Conservation (phyloP, 2,888 invertebrate genomes). For the Nasonovia ribisnigri region DNA sequence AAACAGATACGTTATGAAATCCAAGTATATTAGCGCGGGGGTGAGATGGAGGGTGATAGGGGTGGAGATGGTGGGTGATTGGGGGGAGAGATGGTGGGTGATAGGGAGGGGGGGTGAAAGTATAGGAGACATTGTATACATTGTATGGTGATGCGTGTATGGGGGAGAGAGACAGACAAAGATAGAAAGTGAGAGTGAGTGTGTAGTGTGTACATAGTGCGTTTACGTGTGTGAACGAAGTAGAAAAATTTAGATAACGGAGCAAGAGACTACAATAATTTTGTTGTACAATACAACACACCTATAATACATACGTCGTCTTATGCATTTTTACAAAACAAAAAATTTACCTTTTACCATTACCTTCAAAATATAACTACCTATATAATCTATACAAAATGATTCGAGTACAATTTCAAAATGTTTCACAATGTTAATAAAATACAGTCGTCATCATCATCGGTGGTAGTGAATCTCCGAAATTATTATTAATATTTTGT, state of each 20-base stretch:
- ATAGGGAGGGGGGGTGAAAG: background rate
- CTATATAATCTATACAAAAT: background rate
- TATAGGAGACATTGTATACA: background rate
- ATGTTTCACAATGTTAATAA: background rate
- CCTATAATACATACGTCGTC: background rate
- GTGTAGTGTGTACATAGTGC: background rate
- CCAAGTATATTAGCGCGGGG: background rate
- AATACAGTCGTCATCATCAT: background rate
- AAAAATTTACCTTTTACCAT: background rate
- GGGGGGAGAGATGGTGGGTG: too few relatives aligned
- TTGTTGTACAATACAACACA: background rate
- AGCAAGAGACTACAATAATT: background rate
- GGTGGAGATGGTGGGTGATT: background rate
- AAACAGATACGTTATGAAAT: slow-evolving; percentile 50
- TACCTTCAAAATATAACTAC: background rate
- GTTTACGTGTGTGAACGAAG: background rate
- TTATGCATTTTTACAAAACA: background rate
- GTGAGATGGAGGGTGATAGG: too few relatives aligned
- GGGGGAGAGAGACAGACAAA: background rate
- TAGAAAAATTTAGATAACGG: background rate
- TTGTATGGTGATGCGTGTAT: too few relatives aligned
- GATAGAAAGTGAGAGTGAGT: background rate
- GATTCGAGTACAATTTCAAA: background rate
- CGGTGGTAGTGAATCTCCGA: background rate
- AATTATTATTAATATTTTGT: background rate